phyloP scores from a whole-genome alignment of 1,140 invertebrate genomes.

The Papilio xuthus region DNA sequence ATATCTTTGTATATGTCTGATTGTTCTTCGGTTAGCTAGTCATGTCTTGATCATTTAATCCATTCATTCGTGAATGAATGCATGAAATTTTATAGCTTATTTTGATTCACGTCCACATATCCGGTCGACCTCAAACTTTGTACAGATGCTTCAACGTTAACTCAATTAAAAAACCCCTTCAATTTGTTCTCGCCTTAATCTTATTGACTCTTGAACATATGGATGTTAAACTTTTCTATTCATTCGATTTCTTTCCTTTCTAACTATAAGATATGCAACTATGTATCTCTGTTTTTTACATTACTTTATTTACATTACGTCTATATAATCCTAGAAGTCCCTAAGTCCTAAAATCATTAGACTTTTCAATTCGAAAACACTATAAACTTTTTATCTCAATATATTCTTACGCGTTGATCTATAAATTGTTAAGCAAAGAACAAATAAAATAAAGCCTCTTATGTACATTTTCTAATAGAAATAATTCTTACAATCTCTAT shows the following conservation, averaged over 20 bases:
- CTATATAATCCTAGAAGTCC: too few relatives aligned
- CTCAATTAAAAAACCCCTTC: constrained; percentile 1
- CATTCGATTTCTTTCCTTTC: neutral
- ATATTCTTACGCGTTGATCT: too few relatives aligned
- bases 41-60: constrained; percentile 31
- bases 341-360: too few relatives aligned
- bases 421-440: neutral
- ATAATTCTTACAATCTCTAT: neutral
- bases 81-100: constrained; percentile 39
- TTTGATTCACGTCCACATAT: constrained; percentile 33
- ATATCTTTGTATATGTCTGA: neutral
- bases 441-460: neutral
- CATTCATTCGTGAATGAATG: constrained; percentile 29
- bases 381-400: neutral
- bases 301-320: too few relatives aligned
- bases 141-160: constrained; percentile 29
- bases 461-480: neutral
- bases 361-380: neutral
- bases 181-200: constrained; percentile 1
- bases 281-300: neutral
- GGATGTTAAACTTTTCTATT: neutral
- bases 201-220: constrained; percentile 2
- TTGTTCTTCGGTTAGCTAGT: constrained; percentile 26
- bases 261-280: neutral
- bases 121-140: constrained; percentile 32